A percentile compares a stretch with the other conserved stretches of the same genome.
Evolutionary conservation across 2,888 invertebrate species (phyloP).

Genomic region (Drosophila algonquin): DNA sequence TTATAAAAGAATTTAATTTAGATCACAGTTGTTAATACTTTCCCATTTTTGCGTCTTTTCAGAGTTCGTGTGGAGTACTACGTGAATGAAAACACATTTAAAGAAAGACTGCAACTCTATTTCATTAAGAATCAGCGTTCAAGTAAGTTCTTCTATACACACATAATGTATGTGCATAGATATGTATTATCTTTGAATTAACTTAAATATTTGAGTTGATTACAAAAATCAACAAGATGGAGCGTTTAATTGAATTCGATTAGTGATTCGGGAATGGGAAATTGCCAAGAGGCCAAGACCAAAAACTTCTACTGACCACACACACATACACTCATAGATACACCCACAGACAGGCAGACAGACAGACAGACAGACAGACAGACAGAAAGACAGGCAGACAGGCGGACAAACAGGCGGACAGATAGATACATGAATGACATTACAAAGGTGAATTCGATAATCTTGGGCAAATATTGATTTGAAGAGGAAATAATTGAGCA

Average conservation of each 20-base stretch:
- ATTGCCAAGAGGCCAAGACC: neutral
- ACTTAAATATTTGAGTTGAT: slow-evolving; percentile 21
- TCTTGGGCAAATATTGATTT: slow-evolving; percentile 72
- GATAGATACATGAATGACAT: slow-evolving; percentile 38
- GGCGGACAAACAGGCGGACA: slow-evolving; percentile 13
- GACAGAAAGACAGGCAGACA: slow-evolving; percentile 11
- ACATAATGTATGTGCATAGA: too few relatives aligned
- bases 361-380: neutral
- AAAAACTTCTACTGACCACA: neutral
- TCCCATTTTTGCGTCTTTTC: slow-evolving; percentile 83
- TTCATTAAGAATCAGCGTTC: slow-evolving; percentile 99
- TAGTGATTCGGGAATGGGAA: slow-evolving; percentile 27
- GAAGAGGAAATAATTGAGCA: slow-evolving; percentile 63
- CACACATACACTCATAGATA: slow-evolving; percentile 18
- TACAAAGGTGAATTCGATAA: slow-evolving; percentile 57
- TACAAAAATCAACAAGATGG: slow-evolving; percentile 39
- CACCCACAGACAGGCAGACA: slow-evolving; percentile 15
- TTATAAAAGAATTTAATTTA: slow-evolving; percentile 31
- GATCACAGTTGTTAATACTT: slow-evolving; percentile 9
- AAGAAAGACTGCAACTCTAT: slow-evolving; percentile 98
- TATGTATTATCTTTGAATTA: slow-evolving; percentile 20
- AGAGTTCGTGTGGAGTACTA: slow-evolving; percentile 99
- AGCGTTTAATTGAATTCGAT: slow-evolving; percentile 48
- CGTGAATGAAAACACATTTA: slow-evolving; percentile 99
- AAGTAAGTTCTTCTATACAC: slow-evolving; percentile 89